Evolutionary conservation across 2,797 vertebrate species (phyloP).

Genomic region (Melanotaenia pygmaea): DNA sequence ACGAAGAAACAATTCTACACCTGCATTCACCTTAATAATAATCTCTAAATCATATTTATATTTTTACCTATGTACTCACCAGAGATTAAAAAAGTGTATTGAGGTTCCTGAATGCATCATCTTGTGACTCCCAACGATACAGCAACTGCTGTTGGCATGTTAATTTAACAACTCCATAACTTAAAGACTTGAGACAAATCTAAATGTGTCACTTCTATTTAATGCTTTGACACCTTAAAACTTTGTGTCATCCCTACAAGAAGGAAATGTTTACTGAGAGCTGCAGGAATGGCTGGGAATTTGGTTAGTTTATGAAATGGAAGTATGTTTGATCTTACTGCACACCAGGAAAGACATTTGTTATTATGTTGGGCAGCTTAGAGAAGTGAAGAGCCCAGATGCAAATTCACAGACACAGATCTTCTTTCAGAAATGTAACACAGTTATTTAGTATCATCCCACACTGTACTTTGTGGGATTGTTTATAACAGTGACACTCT

Average conservation of each 20-base stretch:
- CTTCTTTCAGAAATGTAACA: background rate
- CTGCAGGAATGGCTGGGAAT: background rate
- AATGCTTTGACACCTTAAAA: slow-evolving; percentile 2
- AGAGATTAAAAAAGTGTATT: slow-evolving; percentile 1
- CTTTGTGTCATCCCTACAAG: background rate
- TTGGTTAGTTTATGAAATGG: slow-evolving; percentile 9
- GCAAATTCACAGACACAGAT: slow-evolving; percentile 6
- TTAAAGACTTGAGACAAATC: slow-evolving; percentile 22
- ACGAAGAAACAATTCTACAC: slow-evolving; percentile 10
- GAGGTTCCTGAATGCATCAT: slow-evolving; percentile 32
- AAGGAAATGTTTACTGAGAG: background rate
- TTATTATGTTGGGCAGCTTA: background rate
- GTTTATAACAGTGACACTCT: background rate
- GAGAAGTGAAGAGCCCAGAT: slow-evolving; percentile 1
- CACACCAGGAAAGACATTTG: slow-evolving; percentile 14
- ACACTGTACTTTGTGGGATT: background rate
- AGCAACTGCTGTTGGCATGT: slow-evolving; percentile 54
- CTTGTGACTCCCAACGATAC: slow-evolving; percentile 47
- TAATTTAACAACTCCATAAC: slow-evolving; percentile 5
- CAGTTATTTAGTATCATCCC: background rate
- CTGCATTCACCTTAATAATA: slow-evolving; percentile 21
- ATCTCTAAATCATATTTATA: slow-evolving; percentile 29
- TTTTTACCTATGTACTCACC: slow-evolving; percentile 3
- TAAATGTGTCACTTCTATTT: slow-evolving; percentile 2
- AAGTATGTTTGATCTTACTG: slow-evolving; percentile 26